These are phyloP conservation scores for Echiichthys vipera DNA, from an alignment of 2,797 vertebrate genomes.

Conservation along the genomic window DNA sequence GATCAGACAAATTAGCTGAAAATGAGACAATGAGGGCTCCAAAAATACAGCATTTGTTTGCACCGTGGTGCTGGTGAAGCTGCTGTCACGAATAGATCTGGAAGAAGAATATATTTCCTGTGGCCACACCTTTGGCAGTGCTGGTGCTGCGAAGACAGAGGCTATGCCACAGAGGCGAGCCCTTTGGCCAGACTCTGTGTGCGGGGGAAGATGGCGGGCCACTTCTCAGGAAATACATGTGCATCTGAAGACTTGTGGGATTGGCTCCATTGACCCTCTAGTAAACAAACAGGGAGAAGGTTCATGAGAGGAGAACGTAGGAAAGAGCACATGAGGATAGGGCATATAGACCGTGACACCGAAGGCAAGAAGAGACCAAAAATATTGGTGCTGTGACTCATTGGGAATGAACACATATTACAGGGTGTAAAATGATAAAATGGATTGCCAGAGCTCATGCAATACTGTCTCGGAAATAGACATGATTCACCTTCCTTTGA, in stretches of 20 bases:
- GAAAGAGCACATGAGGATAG: slow-evolving; percentile 61
- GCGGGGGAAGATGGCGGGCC: slow-evolving; percentile 70
- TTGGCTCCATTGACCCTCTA: slow-evolving; percentile 68
- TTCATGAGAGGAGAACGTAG: slow-evolving; percentile 49
- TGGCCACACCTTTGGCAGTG: slow-evolving; percentile 75
- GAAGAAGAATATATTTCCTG: slow-evolving; percentile 50
- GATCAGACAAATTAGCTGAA: slow-evolving; percentile 44
- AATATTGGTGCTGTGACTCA: slow-evolving; percentile 72
- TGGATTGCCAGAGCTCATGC: slow-evolving; percentile 54
- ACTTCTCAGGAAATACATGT: slow-evolving; percentile 70
- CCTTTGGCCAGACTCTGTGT: slow-evolving; percentile 72
- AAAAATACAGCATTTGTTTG: slow-evolving; percentile 50
- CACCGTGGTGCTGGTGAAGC: slow-evolving; percentile 38
- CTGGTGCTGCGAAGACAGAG: slow-evolving; percentile 33
- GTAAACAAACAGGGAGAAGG: slow-evolving; percentile 64
- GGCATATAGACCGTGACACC: slow-evolving; percentile 40
- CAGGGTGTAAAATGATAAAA: slow-evolving; percentile 65
- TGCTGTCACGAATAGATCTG: slow-evolving; percentile 57
- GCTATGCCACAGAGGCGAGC: slow-evolving; percentile 58
- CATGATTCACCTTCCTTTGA: slow-evolving; percentile 63
- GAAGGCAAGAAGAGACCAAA: slow-evolving; percentile 58
- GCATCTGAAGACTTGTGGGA: slow-evolving; percentile 78
- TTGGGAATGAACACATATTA: slow-evolving; percentile 59
- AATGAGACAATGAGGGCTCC: slow-evolving; percentile 24
- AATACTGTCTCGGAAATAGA: slow-evolving; percentile 63